These are phyloP conservation scores for Andrena trimmerana DNA, from an alignment of 2,888 invertebrate species.

Conservation along the genomic window DNA sequence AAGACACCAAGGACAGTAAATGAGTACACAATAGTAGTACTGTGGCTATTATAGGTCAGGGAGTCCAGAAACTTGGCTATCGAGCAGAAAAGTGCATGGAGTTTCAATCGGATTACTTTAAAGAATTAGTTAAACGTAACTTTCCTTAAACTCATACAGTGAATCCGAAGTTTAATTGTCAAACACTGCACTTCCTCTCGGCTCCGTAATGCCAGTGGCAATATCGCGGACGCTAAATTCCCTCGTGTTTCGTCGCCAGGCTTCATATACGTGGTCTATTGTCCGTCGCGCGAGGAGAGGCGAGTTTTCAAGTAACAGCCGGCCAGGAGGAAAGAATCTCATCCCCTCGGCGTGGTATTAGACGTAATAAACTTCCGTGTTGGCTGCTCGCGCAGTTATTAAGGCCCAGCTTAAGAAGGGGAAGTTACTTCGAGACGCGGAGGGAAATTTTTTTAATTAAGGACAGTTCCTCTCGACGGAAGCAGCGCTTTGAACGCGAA, in stretches of 20 bases:
- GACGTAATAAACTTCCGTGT: slow-evolving; percentile 57
- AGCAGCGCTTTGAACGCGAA: neutral
- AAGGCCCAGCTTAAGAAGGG: slow-evolving; percentile 19
- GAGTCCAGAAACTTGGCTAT: too few species aligned
- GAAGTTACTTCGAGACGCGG: slow-evolving; percentile 54
- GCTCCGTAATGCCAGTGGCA: neutral
- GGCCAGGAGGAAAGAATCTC: slow-evolving; percentile 45
- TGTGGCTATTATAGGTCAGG: too few species aligned
- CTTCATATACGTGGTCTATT: slow-evolving; percentile 16
- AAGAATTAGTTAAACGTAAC: too few species aligned
- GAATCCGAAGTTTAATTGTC: neutral
- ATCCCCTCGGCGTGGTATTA: slow-evolving; percentile 49
- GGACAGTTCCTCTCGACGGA: slow-evolving; percentile 38
- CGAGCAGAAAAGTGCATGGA: too few species aligned
- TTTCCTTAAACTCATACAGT: too few species aligned
- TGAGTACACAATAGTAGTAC: too few species aligned
- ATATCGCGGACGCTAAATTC: slow-evolving; percentile 2
- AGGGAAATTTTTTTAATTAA: slow-evolving; percentile 67
- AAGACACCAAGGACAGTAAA: too few species aligned
- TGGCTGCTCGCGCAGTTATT: slow-evolving; percentile 49
- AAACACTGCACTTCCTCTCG: neutral
- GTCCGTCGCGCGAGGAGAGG: slow-evolving; percentile 28
- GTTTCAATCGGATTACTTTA: too few species aligned
- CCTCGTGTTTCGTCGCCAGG: neutral
- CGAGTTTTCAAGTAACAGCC: slow-evolving; percentile 39